phyloP scores from a whole-genome alignment of 2,888 invertebrate species.

The Ptycholaimellus sp. region DNA sequence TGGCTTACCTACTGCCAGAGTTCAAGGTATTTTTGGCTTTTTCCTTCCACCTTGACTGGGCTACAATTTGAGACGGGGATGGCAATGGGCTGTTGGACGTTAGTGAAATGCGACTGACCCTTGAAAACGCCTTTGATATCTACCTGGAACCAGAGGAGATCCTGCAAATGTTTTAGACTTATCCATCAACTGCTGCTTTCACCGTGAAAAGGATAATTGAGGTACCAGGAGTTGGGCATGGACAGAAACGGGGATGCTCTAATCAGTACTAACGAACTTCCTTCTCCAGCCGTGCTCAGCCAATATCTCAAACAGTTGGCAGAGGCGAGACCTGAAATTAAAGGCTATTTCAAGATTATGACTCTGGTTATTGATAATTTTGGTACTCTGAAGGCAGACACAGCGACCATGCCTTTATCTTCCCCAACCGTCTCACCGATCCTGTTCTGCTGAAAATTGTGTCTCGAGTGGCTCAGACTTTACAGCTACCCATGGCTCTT shows the following conservation, averaged over 20 bases:
- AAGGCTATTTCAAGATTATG: neutral
- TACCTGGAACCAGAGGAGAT: neutral
- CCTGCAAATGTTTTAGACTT: neutral
- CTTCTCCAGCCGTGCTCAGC: neutral
- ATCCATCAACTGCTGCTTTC: neutral
- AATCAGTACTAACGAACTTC: neutral
- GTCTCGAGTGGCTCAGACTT: neutral
- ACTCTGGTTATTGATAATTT: neutral
- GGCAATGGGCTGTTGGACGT: neutral
- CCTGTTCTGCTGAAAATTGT: neutral
- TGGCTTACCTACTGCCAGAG: too few relatives aligned
- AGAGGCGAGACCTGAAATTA: neutral
- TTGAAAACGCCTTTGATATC: neutral
- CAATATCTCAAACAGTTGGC: neutral
- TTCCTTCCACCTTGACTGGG: too few relatives aligned
- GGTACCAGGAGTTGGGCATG: neutral
- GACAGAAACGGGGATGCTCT: neutral
- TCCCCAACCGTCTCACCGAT: neutral
- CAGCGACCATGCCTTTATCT: neutral
- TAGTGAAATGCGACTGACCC: neutral
- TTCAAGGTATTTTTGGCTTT: too few relatives aligned
- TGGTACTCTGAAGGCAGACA: neutral
- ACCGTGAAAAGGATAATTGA: neutral
- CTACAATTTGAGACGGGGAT: too few relatives aligned
- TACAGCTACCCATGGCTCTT: slow-evolving; percentile 11